Evolutionary conservation across 1,140 invertebrate genomes (phyloP).

Genomic region (silkworm (Bombyx mori)): DNA sequence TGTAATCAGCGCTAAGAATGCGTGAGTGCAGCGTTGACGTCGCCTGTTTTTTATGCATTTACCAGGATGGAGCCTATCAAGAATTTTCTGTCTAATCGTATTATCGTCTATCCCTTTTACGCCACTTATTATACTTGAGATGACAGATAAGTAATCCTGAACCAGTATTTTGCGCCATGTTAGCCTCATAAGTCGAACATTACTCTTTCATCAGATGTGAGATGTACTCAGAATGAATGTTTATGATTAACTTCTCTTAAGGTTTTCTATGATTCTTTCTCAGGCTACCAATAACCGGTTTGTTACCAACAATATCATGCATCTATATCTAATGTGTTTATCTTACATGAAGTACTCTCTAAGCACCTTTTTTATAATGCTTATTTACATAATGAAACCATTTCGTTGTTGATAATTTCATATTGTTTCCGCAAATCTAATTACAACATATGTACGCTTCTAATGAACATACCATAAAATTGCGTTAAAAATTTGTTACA

Average conservation of each 20-base stretch:
- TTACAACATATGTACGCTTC: no score
- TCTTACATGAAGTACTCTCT: slow-evolving; percentile 41
- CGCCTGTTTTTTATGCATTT: slow-evolving; percentile 37
- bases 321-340: slow-evolving; percentile 35
- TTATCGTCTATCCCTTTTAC: slow-evolving; percentile 23
- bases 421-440: not conserved
- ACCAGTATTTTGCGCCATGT: slow-evolving; percentile 12
- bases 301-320: slow-evolving; percentile 44
- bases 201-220: slow-evolving; percentile 32
- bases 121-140: slow-evolving; percentile 15
- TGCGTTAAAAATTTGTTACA: no score
- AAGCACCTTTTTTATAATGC: not conserved
- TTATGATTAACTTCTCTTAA: slow-evolving; percentile 47
- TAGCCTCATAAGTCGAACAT: slow-evolving; percentile 17
- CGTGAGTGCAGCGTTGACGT: slow-evolving; percentile 31
- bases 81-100: slow-evolving; percentile 33
- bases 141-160: slow-evolving; percentile 14
- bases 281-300: slow-evolving; percentile 54
- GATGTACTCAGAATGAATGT: slow-evolving; percentile 42
- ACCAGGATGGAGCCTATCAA: slow-evolving; percentile 28
- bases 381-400: not conserved
- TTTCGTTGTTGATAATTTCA: not conserved
- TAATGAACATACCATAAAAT: no score
- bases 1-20: slow-evolving; percentile 26
- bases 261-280: slow-evolving; percentile 45